These are phyloP conservation scores for Sweltsa coloradensis DNA, from an alignment of 1,140 invertebrate species.

Conservation along the genomic window DNA sequence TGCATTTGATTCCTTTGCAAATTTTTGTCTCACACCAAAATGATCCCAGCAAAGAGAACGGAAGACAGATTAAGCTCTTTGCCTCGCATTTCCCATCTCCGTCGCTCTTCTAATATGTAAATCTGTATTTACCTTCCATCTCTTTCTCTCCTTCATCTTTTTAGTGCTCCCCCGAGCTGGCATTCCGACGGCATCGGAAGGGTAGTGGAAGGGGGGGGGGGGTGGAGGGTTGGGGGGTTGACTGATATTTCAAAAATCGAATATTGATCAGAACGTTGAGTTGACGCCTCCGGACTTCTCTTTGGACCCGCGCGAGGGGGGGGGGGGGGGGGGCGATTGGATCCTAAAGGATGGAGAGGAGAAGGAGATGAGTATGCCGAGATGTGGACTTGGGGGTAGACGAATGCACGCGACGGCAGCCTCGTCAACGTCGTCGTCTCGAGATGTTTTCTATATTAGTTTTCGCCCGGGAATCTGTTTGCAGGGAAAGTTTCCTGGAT, in stretches of 20 bases:
- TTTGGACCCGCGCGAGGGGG: not conserved
- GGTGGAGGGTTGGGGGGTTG: too few relatives aligned
- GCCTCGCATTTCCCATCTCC: too few relatives aligned
- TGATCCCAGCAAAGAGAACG: too few relatives aligned
- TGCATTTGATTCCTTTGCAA: too few relatives aligned
- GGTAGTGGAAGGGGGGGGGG: not conserved
- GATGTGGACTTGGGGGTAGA: not conserved
- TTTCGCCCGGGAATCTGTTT: too few relatives aligned
- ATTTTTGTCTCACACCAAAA: too few relatives aligned
- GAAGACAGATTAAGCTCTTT: too few relatives aligned
- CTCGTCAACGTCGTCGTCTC: too few relatives aligned
- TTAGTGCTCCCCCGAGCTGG: not conserved
- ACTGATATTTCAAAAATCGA: constrained; percentile 14
- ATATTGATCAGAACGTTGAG: constrained; percentile 11
- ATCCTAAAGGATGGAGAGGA: constrained; percentile 6
- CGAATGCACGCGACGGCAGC: not conserved
- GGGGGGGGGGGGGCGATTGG: constrained; percentile 10
- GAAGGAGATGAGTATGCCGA: not conserved
- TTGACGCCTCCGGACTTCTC: constrained; percentile 12
- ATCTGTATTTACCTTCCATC: too few relatives aligned
- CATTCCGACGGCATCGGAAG: not conserved
- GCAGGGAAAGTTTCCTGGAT: too few relatives aligned
- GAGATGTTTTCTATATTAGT: too few relatives aligned
- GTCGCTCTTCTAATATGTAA: too few relatives aligned
- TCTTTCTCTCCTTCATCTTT: not conserved